Base-by-base conservation (phyloP, 2,888 invertebrate species). In the Dynastes tityus region DNA sequence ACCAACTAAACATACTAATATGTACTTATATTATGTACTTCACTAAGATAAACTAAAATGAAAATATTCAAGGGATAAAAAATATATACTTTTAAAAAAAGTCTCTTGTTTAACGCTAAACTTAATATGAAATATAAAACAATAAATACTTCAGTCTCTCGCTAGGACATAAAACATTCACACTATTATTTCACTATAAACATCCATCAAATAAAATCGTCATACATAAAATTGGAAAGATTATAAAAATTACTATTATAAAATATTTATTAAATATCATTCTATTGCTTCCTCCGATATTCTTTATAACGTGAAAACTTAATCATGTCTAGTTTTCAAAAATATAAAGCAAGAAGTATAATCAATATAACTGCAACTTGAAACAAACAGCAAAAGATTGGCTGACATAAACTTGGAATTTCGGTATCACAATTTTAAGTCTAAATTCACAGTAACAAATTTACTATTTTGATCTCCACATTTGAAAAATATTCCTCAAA, bases 391-490 rank as follows among this genome's bases (percentile, higher is more conserved):
- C 27, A 45, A 65, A 71, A 78, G 67, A 79, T 77, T 80, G 81
- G 81, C 83, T 80, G 82, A 81, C 80, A 78, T 80, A 80, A 78
- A 79, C 81, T 78, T 77, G 77, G 80, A 80, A 82, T 82, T 80
- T 78, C 64, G 78, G 78, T 83, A 83, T 83, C 83, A 83, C 83
- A 83, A 83, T 81, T 82, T 83, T 80, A 82, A 78, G 80, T 78
- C 78, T 78, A 78, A 71, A 78, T 37, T 65, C 73, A 71, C 77
- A 51, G 22, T 70, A 61, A 74, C 73, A 74, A 76, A 65, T 64
- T n/a, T 55, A 13, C 27, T 74, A 61, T 74, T 68, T 76, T 67
- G 76, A 76, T 68, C 68, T 76, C 68, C 67, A 53, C 27, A 16
- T 51, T 22, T 55, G 5, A 45, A 67, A 76, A 51, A 76, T 76